Conservation (phyloP, 2,797 vertebrate species). For the Microctenopoma steveboyesi region DNA sequence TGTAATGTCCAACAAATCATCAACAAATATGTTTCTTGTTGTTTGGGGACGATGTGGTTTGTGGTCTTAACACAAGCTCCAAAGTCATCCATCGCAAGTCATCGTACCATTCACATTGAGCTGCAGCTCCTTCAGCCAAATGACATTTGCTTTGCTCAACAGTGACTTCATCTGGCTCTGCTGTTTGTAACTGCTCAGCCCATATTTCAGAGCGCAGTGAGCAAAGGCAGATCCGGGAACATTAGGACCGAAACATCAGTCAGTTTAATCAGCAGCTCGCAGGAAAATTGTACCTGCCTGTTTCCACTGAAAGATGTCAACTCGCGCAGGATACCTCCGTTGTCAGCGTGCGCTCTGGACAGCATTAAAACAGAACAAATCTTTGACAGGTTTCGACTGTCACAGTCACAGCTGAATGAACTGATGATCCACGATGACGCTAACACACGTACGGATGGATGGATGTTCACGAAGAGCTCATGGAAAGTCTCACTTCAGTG, state of each 20-base stretch:
- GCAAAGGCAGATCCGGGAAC: constrained; percentile 73
- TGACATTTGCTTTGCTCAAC: constrained; percentile 61
- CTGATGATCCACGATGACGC: constrained; percentile 45
- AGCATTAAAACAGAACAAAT: constrained; percentile 57
- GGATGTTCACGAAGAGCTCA: constrained; percentile 37
- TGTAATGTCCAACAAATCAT: constrained; percentile 22
- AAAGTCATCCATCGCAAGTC: constrained; percentile 51
- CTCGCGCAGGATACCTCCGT: constrained; percentile 45
- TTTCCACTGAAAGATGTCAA: constrained; percentile 46
- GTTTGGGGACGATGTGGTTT: constrained; percentile 33
- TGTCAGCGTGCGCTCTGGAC: constrained; percentile 56
- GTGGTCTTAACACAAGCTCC: constrained; percentile 47
- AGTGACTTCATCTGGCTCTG: constrained; percentile 79
- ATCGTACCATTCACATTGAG: constrained; percentile 51
- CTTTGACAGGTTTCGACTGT: constrained; percentile 54
- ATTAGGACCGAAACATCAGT: constrained; percentile 61
- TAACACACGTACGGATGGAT: constrained; percentile 47
- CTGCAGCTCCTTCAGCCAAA: constrained; percentile 56
- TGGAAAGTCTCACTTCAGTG: constrained; percentile 29
- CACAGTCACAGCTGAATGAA: constrained; percentile 43
- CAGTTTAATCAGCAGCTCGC: constrained; percentile 68
- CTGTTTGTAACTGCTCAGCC: constrained; percentile 76
- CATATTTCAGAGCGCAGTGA: constrained; percentile 67
- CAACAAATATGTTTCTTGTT: constrained; percentile 25
- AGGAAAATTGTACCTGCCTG: constrained; percentile 68